Conservation (phyloP, 1,140 invertebrate species). For the Bilobella aurantiaca region DNA sequence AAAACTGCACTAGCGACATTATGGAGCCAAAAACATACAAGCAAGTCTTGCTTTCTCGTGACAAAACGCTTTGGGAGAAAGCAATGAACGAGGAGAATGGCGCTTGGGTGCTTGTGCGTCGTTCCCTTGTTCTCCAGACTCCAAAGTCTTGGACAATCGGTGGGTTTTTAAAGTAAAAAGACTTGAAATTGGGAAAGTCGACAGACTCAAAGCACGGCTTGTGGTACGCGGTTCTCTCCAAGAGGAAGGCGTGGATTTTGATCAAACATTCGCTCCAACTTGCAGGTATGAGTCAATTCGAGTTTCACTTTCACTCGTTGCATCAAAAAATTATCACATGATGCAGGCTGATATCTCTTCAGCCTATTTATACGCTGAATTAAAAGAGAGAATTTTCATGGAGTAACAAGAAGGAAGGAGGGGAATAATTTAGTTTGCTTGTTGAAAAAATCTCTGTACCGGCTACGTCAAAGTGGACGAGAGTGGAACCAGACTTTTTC, state of each 20-base stretch:
- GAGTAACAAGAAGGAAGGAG: constrained; percentile 39
- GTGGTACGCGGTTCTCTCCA: constrained; percentile 40
- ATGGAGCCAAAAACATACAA: constrained; percentile 23
- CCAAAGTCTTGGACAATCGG: constrained; percentile 37
- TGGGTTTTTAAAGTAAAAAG: constrained; percentile 39
- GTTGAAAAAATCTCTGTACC: constrained; percentile 32
- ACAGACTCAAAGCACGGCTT: constrained; percentile 36
- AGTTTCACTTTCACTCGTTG: constrained; percentile 32
- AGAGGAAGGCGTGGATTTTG: constrained; percentile 38
- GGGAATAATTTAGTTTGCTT: constrained; percentile 1
- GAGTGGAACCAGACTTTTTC: constrained; percentile 31
- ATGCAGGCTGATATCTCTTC: background rate
- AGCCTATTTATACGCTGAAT: constrained; percentile 27
- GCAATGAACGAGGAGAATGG: constrained; percentile 32
- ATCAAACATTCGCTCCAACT: constrained; percentile 41
- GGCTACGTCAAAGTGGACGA: constrained; percentile 33
- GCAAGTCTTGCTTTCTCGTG: constrained; percentile 20
- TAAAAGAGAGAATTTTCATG: constrained; percentile 42
- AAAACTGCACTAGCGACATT: background rate
- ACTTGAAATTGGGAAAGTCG: constrained; percentile 34
- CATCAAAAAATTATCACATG: constrained; percentile 29
- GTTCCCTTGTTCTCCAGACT: constrained; percentile 38
- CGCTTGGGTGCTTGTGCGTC: constrained; percentile 37
- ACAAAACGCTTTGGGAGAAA: constrained; percentile 23
- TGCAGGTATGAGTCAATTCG: constrained; percentile 35